Evolutionary conservation across 2,113 vertebrate genomes (phyloP).

Genomic region (Willisornis vidua): DNA sequence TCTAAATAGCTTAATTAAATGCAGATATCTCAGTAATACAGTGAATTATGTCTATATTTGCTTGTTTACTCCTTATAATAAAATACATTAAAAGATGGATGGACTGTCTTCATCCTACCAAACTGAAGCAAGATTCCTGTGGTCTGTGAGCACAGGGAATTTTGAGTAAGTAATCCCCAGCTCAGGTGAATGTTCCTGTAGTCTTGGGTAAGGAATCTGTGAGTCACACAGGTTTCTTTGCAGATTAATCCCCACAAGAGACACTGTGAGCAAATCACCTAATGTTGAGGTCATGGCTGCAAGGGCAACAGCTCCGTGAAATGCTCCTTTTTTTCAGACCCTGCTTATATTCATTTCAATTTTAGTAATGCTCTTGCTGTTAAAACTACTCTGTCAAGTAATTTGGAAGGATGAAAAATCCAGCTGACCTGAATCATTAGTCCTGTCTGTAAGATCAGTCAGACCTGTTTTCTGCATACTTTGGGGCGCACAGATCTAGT

Average conservation of each 20-base stretch:
- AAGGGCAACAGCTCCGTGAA: not conserved
- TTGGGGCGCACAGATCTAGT: not conserved
- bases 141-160: not conserved
- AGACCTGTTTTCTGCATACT: not conserved
- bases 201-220: not conserved
- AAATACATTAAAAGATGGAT: not conserved
- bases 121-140: not conserved
- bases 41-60: not conserved
- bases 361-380: not conserved
- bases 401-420: not conserved
- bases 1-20: not conserved
- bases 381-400: not conserved
- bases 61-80: not conserved
- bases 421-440: accelerated
- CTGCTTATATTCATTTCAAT: not conserved
- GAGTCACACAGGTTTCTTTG: not conserved
- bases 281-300: not conserved
- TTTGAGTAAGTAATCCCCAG: not conserved
- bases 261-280: not conserved
- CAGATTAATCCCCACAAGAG: not conserved
- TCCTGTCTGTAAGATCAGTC: not conserved
- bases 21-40: not conserved
- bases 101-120: not conserved
- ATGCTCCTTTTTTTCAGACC: not conserved
- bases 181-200: not conserved